These are phyloP conservation scores for Phyllostomus discolor DNA, from an alignment of 2,113 vertebrate species.

Conservation along the genomic window DNA sequence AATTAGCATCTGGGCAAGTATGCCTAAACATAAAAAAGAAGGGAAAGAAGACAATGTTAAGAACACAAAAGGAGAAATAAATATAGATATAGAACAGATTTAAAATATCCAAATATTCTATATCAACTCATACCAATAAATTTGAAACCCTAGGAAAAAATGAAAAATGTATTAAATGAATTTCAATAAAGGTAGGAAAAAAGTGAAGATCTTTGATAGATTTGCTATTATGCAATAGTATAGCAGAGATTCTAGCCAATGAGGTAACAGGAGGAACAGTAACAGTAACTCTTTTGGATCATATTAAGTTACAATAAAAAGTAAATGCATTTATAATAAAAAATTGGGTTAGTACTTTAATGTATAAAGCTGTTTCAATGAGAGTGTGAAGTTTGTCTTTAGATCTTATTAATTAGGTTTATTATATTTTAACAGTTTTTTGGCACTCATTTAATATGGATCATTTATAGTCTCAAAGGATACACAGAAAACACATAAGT, in stretches of 20 bases:
- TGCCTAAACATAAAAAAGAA: neutral
- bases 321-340: neutral
- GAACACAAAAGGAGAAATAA: neutral
- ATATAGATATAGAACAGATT: neutral
- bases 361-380: constrained; percentile 8
- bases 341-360: neutral
- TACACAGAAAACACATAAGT: neutral
- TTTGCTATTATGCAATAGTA: neutral
- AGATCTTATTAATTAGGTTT: constrained; percentile 41
- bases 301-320: neutral
- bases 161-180: neutral
- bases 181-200: neutral
- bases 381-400: constrained; percentile 31
- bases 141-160: neutral
- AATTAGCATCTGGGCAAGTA: neutral
- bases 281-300: neutral
- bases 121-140: neutral
- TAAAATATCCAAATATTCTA: neutral
- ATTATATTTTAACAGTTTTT: neutral
- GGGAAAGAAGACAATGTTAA: neutral
- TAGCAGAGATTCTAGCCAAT: neutral
- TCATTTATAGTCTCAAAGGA: neutral
- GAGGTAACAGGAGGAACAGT: neutral
- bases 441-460: neutral
- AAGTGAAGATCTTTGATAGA: neutral